Evolutionary conservation across 2,888 invertebrate genomes (phyloP), one percentile per base, ranked within the genome.

Genomic region (Formica aserva): DNA sequence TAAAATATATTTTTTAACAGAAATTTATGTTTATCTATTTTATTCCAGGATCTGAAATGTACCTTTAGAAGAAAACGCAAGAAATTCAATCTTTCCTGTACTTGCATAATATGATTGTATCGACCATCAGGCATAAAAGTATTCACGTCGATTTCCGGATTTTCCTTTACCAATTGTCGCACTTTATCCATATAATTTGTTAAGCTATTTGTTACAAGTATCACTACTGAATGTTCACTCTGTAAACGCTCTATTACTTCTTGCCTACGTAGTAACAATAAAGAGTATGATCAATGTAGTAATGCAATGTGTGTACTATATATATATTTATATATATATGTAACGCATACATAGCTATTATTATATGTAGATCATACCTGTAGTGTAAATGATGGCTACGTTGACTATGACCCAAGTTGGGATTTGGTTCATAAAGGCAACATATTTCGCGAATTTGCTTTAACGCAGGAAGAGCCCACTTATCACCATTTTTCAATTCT

Each of bases 371-470:
- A 29, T 55, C 94, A 85, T 95, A 96, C 95, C 96, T 95, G 91
- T 96, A 96, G 92, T 95, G 96, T 88, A 96, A 95, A 89, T 96
- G 96, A 91, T 96, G 96, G 78, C 95, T 95, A 80, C 96, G 95
- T 91, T 96, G 96, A 96, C 93, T 96, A 96, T 94, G 95, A 74
- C 95, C 95, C 84, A 96, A 96, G 89, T 96, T 96, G n/a, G 97
- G 96, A 90, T 97, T 97, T 62, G 98, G 97, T 95, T 99, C 99
- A 94, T 99, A 99, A 90, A 99, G 96, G 93, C 98, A 97, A 95
- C 99, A 99, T 90, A 99, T 99, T 95, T 99, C 99, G 52, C 98
- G 96, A 94, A 99, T 99, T 95, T 99, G 98, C 94, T 99, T 99
- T 87, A 99, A 95, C 5, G 99, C 98, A 1, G 99, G 99, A 91